Conservation (phyloP, 2,797 vertebrate genomes). For the Atherinosoma microstoma region DNA sequence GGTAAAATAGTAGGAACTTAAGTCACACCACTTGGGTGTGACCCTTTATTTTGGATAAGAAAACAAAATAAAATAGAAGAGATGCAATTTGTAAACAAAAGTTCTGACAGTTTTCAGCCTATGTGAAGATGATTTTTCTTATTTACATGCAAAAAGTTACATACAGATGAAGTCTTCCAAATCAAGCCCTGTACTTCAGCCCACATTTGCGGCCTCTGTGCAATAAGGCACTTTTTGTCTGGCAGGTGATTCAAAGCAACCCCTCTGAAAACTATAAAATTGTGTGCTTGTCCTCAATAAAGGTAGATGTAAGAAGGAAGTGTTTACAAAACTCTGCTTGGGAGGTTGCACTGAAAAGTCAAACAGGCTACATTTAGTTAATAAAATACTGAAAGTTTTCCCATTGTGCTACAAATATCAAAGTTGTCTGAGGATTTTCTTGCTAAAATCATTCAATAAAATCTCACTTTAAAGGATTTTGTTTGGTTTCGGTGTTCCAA, state of each 20-base stretch:
- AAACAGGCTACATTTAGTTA: constrained; percentile 46
- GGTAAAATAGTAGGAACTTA: constrained; percentile 14
- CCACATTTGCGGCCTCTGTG: constrained; percentile 29
- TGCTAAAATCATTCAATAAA: constrained; percentile 1
- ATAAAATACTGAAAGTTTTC: constrained; percentile 40
- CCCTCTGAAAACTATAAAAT: constrained; percentile 16
- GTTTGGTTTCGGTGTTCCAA: constrained; percentile 42
- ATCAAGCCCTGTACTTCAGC: constrained; percentile 31
- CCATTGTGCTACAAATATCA: constrained; percentile 36
- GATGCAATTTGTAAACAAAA: constrained; percentile 17
- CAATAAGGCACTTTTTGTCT: constrained; percentile 74
- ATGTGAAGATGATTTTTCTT: constrained; percentile 5
- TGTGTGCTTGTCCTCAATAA: constrained; percentile 41
- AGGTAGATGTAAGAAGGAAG: constrained; percentile 33
- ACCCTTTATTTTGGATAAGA: background rate
- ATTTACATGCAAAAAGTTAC: constrained; percentile 22
- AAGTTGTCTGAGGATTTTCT: constrained; percentile 12
- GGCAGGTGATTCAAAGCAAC: constrained; percentile 20
- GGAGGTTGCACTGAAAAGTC: constrained; percentile 27
- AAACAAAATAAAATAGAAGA: constrained; percentile 1
- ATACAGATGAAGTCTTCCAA: constrained; percentile 40
- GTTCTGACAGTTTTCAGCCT: constrained; percentile 9
- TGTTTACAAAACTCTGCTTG: constrained; percentile 11
- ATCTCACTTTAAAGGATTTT: constrained; percentile 34
- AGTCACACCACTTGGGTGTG: constrained; percentile 19